Evolutionary conservation across 2,113 vertebrate species (phyloP), one percentile per base, ranked within the genome.

Genomic region (Oncorhynchus mykiss): DNA sequence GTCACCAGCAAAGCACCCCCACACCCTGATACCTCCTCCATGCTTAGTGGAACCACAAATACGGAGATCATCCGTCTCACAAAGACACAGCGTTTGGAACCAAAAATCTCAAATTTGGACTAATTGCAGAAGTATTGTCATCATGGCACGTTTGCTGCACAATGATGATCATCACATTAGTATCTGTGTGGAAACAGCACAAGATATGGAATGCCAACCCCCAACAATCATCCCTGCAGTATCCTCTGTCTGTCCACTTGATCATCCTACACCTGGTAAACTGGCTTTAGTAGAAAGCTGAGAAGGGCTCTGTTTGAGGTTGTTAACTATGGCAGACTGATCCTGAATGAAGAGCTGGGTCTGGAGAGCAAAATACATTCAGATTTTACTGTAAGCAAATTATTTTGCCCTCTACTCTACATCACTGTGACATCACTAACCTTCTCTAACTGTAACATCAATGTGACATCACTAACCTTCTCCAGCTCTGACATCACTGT

Each of bases 401-500:
- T 2, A 22, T n/a, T 60, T 7, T 60, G 6, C n/a, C 20, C n/a
- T 20, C 11, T 39, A 27, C 29, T 65, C 9, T 3, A 60, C 67
- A 20, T 64, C 4, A 20, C 76, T 39, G 65, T 78, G 20, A 29
- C 59, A 20, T n/a, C 18, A 60, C n/a, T 8, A 22, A 22, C n/a
- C 59, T 60, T n/a, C 18, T 60, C 12, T 57, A 57, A 11, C 51
- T 57, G 51, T 57, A 14, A 57, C 18, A 57, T 4, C 11, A 57
- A 57, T 0, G 51, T 57, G 51, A 57, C 13, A 16, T 16, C 51
- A 57, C 91, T 88, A 86, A 95, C 95, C 92, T 80, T 89, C 72
- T 91, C 87, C 80, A 96, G 90, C 88, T 96, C 95, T 49, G 72
- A 39, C 34, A 39, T 76, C 67, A 89, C 84, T 0, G 89, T 95